Evolutionary conservation across 2,113 vertebrate genomes (phyloP).

Genomic region (Morphnarchus princeps): DNA sequence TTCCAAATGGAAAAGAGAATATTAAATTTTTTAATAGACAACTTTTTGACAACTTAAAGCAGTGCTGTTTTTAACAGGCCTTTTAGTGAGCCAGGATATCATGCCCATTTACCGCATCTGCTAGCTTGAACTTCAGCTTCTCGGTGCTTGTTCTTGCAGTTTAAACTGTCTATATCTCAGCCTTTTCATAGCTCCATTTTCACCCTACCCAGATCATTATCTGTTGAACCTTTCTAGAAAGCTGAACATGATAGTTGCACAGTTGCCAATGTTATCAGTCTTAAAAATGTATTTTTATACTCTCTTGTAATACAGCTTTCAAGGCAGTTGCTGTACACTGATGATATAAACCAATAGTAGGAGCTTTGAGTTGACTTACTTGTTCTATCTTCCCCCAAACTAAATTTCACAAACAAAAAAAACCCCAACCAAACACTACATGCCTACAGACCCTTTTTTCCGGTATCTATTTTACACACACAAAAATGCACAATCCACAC

Average conservation of each 20-base stretch:
- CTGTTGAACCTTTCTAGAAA: neutral
- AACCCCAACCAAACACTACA: accelerated
- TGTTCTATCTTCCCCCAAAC: neutral
- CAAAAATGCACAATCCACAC: neutral
- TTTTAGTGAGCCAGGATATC: neutral
- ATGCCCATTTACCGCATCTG: neutral
- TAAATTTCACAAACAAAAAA: neutral
- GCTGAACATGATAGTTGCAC: neutral
- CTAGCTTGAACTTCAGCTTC: neutral
- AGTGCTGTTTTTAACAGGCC: neutral
- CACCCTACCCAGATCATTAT: neutral
- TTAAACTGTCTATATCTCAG: neutral
- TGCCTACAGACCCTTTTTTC: neutral
- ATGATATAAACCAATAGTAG: neutral
- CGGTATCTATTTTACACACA: neutral
- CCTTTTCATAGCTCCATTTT: neutral
- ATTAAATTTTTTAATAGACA: neutral
- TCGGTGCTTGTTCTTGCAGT: neutral
- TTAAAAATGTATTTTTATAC: neutral
- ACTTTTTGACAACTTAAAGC: neutral
- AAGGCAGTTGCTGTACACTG: neutral
- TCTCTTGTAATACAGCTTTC: neutral
- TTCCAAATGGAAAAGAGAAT: neutral
- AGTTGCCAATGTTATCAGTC: neutral
- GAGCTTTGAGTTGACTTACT: neutral